Evolutionary conservation across 2,888 invertebrate genomes (phyloP).

Genomic region (Temnothorax ravouxi): DNA sequence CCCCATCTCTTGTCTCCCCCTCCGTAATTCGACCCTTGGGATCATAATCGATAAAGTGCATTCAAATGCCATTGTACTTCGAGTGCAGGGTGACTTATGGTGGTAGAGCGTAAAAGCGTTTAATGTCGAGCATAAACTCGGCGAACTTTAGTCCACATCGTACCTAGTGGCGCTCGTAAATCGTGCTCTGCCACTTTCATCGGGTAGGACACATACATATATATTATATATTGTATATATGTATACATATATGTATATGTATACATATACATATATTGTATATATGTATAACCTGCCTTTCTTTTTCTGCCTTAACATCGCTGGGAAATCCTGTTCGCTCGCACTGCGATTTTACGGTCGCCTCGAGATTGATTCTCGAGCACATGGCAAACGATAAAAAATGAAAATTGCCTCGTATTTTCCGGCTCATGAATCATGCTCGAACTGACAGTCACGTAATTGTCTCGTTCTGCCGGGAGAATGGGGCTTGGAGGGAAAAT

Average conservation of each 20-base stretch:
- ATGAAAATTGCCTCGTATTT: slow-evolving; percentile 51
- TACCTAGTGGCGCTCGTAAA: slow-evolving; percentile 64
- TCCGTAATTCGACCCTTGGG: slow-evolving; percentile 25
- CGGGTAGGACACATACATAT: neutral
- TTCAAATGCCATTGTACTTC: slow-evolving; percentile 48
- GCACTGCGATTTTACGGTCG: slow-evolving; percentile 57
- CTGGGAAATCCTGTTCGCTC: slow-evolving; percentile 21
- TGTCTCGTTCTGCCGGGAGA: slow-evolving; percentile 32
- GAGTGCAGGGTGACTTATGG: slow-evolving; percentile 25
- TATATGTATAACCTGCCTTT: neutral
- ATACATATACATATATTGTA: too few species aligned
- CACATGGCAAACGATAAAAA: slow-evolving; percentile 44
- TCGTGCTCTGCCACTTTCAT: slow-evolving; percentile 52
- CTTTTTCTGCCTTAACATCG: slow-evolving; percentile 27
- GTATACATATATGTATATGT: too few species aligned
- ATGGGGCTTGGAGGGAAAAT: neutral
- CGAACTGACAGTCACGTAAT: slow-evolving; percentile 47
- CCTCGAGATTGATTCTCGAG: slow-evolving; percentile 59
- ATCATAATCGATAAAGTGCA: slow-evolving; percentile 60
- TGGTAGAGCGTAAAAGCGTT: slow-evolving; percentile 68
- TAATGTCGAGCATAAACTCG: slow-evolving; percentile 76
- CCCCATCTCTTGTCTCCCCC: neutral
- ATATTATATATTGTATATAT: neutral
- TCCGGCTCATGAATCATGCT: slow-evolving; percentile 47
- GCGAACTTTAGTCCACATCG: slow-evolving; percentile 77